Conservation (phyloP, 2,888 invertebrate species). For the Drosophila crucigera region DNA sequence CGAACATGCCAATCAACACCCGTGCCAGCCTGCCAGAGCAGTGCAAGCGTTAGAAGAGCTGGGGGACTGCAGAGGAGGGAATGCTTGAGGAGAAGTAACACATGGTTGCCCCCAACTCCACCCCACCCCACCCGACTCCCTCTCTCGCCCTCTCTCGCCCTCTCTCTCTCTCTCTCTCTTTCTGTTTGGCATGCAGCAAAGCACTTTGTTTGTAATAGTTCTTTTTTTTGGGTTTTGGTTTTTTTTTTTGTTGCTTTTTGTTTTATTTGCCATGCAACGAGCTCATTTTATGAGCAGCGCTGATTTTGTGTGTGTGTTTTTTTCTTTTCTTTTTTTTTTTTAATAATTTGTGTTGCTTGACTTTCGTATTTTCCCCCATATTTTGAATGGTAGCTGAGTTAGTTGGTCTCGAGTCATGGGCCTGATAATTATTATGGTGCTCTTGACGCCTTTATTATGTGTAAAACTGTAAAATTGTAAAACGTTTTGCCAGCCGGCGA, state of each 20-base stretch:
- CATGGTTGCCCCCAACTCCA: neutral
- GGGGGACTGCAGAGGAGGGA: neutral
- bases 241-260: conserved; percentile 44
- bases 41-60: neutral
- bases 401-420: conserved; percentile 40
- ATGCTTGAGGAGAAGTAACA: conserved; percentile 7
- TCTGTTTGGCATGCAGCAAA: conserved; percentile 32
- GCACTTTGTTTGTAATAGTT: conserved; percentile 66
- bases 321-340: neutral
- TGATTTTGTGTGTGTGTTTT: conserved; percentile 25
- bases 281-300: conserved; percentile 63
- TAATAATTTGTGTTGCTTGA: conserved; percentile 21
- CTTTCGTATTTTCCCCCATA: conserved; percentile 17
- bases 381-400: conserved; percentile 44
- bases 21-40: conserved; percentile 34
- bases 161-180: neutral
- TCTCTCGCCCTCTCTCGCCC: neutral
- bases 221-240: conserved; percentile 25
- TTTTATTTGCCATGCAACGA: conserved; percentile 73
- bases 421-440: conserved; percentile 77
- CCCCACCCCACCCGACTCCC: neutral
- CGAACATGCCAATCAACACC: conserved; percentile 78
- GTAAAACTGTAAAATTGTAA: conserved; percentile 45
- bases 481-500: conserved; percentile 70
- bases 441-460: conserved; percentile 81